phyloP scores from a whole-genome alignment of 2,888 invertebrate species.

The Lochmaea capreae region DNA sequence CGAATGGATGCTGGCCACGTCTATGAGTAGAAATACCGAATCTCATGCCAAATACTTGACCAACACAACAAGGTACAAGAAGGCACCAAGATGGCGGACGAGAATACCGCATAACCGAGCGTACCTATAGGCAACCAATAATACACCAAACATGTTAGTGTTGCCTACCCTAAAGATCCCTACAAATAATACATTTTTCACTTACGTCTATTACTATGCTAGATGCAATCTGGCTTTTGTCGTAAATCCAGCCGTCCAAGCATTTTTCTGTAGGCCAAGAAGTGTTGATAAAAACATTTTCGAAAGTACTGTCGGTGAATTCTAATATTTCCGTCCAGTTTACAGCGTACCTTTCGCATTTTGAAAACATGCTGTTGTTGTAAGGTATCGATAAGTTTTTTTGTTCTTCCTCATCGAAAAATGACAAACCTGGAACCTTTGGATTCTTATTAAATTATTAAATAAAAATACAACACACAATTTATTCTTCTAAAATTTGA shows the following conservation, averaged over 20 bases:
- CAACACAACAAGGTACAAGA: no score
- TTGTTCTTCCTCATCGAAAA: slow-evolving; percentile 71
- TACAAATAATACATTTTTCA: slow-evolving; percentile 35
- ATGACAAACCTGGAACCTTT: slow-evolving; percentile 74
- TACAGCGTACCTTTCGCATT: slow-evolving; percentile 76
- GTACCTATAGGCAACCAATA: no score
- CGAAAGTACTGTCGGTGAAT: slow-evolving; percentile 53
- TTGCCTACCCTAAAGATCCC: no score
- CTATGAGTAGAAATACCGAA: no score
- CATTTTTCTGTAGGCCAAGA: slow-evolving; percentile 78
- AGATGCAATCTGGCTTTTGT: slow-evolving; percentile 75
- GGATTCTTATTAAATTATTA: slow-evolving; percentile 57
- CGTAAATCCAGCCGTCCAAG: slow-evolving; percentile 83
- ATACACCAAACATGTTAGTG: no score
- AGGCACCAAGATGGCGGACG: no score
- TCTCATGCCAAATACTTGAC: no score
- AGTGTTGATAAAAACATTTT: slow-evolving; percentile 63
- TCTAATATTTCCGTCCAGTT: slow-evolving; percentile 75
- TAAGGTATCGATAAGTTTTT: slow-evolving; percentile 76
- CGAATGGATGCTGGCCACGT: no score
- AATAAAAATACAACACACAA: not conserved
- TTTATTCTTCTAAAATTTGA: no score
- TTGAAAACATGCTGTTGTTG: slow-evolving; percentile 71
- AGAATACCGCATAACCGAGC: no score
- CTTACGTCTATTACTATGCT: slow-evolving; percentile 88